phyloP scores from a whole-genome alignment of 2,888 invertebrate genomes.

The Cistogaster globosa region DNA sequence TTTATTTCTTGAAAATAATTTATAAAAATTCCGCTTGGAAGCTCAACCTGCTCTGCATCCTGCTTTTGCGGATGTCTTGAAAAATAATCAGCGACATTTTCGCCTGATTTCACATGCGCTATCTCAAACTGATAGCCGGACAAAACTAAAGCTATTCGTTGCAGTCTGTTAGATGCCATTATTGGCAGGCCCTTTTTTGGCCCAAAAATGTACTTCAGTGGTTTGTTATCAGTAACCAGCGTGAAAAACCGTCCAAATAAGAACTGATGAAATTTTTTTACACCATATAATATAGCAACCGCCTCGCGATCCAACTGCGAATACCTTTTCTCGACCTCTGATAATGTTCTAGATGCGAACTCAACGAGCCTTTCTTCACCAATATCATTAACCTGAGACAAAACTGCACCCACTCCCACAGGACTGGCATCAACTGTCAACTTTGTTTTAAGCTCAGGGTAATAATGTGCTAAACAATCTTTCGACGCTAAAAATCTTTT shows the following conservation, averaged over 20 bases:
- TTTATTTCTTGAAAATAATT: neutral
- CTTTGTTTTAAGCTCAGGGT: too few species aligned
- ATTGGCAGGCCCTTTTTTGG: constrained; percentile 76
- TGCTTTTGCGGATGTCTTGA: neutral
- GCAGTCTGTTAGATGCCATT: constrained; percentile 75
- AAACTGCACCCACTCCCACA: too few species aligned
- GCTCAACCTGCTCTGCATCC: neutral
- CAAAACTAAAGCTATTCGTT: constrained; percentile 71
- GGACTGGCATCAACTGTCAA: too few species aligned
- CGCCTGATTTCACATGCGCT: constrained; percentile 65
- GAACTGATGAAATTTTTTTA: constrained; percentile 78
- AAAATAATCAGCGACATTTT: constrained; percentile 71
- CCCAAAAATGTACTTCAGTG: constrained; percentile 76
- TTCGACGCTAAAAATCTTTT: too few species aligned
- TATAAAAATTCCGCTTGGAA: neutral
- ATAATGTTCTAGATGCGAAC: neutral
- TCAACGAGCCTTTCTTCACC: too few species aligned
- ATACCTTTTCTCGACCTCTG: neutral
- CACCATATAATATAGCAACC: neutral
- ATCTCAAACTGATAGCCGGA: constrained; percentile 73
- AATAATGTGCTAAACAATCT: too few species aligned
- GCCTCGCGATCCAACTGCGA: constrained; percentile 15
- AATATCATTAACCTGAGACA: too few species aligned
- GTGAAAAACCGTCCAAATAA: constrained; percentile 79
- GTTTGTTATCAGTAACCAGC: constrained; percentile 79